Percentiles rank a stretch among this genome's conserved stretches.
phyloP scores from a whole-genome alignment of 2,797 vertebrate species.

The Argentina silus region DNA sequence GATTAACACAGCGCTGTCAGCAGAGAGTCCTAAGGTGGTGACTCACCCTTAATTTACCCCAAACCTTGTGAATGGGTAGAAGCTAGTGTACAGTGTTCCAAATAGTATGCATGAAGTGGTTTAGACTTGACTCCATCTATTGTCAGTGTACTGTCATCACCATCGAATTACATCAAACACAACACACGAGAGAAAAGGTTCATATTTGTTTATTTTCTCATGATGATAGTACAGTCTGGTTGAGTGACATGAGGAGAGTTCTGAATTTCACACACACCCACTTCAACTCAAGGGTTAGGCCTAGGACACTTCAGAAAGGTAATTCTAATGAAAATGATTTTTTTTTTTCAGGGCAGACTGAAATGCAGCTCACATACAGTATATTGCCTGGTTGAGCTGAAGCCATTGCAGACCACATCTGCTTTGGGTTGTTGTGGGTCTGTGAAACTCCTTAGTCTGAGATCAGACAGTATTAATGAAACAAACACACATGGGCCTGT shows the following conservation, averaged over 20 bases:
- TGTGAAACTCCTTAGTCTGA: not conserved
- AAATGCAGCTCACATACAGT: too few relatives aligned
- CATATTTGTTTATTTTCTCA: not conserved
- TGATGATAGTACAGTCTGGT: not conserved
- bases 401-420: not conserved
- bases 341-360: too few relatives aligned
- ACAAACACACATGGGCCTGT: not conserved
- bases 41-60: not conserved
- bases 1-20: constrained; percentile 11
- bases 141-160: too few relatives aligned
- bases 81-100: not conserved
- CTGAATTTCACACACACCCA: not conserved
- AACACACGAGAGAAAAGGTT: not conserved
- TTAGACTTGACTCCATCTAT: not conserved
- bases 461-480: not conserved
- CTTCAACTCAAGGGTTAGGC: too few relatives aligned
- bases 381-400: not conserved
- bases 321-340: not conserved
- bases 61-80: not conserved
- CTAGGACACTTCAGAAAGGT: not conserved
- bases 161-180: too few relatives aligned
- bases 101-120: not conserved
- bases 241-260: not conserved
- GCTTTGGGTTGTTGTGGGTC: not conserved
- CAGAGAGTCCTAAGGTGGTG: not conserved